phyloP scores from a whole-genome alignment of 1,140 invertebrate species.

The Brachystomella parvula region DNA sequence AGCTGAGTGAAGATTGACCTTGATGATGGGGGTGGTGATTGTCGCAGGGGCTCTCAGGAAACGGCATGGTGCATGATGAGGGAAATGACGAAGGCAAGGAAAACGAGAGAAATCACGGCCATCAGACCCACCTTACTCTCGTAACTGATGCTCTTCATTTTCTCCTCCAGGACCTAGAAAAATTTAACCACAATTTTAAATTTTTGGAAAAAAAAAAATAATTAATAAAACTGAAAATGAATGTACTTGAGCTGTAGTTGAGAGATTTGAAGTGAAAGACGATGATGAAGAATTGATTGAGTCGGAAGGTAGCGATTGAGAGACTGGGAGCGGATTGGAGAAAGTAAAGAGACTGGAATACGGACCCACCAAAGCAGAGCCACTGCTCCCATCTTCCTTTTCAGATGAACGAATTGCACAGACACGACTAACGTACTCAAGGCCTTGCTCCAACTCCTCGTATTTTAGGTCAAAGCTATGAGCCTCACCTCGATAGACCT shows the following conservation, averaged over 20 bases:
- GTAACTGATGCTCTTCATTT: constrained; percentile 33
- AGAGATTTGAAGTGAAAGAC: constrained; percentile 29
- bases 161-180: constrained; percentile 33
- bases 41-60: constrained; percentile 17
- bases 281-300: constrained; percentile 17
- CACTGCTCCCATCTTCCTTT: constrained; percentile 19
- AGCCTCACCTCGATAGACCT: constrained; percentile 32
- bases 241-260: constrained; percentile 23
- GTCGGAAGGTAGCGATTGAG: constrained; percentile 18
- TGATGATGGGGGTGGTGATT: neutral
- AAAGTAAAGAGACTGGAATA: constrained; percentile 34
- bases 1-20: neutral
- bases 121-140: constrained; percentile 36
- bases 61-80: constrained; percentile 37
- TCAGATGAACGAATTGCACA: constrained; percentile 36
- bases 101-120: constrained; percentile 35
- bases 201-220: constrained; percentile 3
- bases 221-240: neutral
- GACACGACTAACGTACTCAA: constrained; percentile 27
- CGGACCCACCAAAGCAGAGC: constrained; percentile 29
- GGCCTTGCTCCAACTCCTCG: constrained; percentile 29
- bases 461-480: constrained; percentile 18
- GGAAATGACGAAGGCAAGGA: constrained; percentile 35
- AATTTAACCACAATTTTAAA: constrained; percentile 4
- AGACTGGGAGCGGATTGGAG: constrained; percentile 20